Evolutionary conservation across 1,140 invertebrate genomes (phyloP), one percentile per base, ranked within the genome.

Genomic region (Rhagoletis pomonella): DNA sequence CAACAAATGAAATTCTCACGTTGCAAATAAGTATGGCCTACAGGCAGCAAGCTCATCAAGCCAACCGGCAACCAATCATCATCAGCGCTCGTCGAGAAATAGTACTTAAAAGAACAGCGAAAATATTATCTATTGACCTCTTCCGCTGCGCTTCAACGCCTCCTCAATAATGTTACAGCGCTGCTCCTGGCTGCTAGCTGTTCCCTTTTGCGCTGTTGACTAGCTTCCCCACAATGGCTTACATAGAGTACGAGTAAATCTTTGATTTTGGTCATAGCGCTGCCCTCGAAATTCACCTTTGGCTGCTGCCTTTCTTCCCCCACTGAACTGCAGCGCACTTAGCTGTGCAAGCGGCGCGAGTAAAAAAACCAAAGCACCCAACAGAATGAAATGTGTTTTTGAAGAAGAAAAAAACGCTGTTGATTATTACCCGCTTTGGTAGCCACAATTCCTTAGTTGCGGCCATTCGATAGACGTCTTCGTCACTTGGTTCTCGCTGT

Each of bases 241-340:
- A 14, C 67, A 29, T 29, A 29, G 29, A 29, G 29, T 29, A 29
- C 29, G 29, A 47, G 39, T 47, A 73, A 73, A 47, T 47, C 42
- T 47, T 73, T 73, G 4, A 44, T 73, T 44, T 73, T 42, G 67
- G 67, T 67, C 65, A 50, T 77, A 50, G 47, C n/a, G 42, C 17
- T 77, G 42, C 69, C 73, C 73, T 81, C 73, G 73, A 50, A 55
- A 81, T 7, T 81, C 73, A 81, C 73, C 73, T 81, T 81, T 81
- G 50, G 73, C 47, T 50, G 73, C 29, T 29, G 17, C 73, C 55
- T 81, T 81, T 47, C 29, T 42, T 42, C 73, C 73, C 12, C 12
- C 7, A 81, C 55, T 81, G 47, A 58, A 14, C 73, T n/a, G 47
- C 50, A 55, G 42, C 42, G 69, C 17, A 29, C 14, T 17, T n/a